Conservation (phyloP, 1,140 invertebrate genomes). For the Temnothorax curvispinosus region DNA sequence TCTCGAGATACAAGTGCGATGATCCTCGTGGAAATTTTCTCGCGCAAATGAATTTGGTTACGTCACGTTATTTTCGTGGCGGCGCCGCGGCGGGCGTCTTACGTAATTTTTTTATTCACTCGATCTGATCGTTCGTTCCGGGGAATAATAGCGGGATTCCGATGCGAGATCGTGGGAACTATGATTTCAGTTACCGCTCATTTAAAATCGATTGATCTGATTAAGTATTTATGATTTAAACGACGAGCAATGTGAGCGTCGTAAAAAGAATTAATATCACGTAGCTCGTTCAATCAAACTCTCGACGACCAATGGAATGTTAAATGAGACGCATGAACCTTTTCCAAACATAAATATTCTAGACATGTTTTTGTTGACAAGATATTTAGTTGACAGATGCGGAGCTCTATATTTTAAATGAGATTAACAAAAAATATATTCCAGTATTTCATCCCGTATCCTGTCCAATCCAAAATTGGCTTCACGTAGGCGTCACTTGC, state of each 20-base stretch:
- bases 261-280: background rate
- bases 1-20: slow-evolving; percentile 29
- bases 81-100: background rate
- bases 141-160: slow-evolving; percentile 12
- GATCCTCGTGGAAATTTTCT: slow-evolving; percentile 40
- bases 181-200: background rate
- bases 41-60: background rate
- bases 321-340: background rate
- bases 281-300: background rate
- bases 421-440: background rate
- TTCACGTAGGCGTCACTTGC: background rate
- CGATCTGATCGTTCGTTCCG: background rate
- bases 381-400: background rate
- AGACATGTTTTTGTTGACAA: background rate
- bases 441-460: background rate
- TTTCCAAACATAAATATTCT: background rate
- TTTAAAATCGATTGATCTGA: background rate
- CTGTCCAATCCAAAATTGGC: slow-evolving; percentile 3
- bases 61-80: slow-evolving; percentile 6
- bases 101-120: slow-evolving; percentile 10
- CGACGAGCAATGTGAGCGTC: background rate
- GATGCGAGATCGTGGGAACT: background rate
- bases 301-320: background rate
- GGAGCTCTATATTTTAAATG: background rate
- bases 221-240: slow-evolving; percentile 2